Evolutionary conservation across 2,888 invertebrate genomes (phyloP), one percentile per base, ranked within the genome.

Genomic region (Crioceris asparagi): DNA sequence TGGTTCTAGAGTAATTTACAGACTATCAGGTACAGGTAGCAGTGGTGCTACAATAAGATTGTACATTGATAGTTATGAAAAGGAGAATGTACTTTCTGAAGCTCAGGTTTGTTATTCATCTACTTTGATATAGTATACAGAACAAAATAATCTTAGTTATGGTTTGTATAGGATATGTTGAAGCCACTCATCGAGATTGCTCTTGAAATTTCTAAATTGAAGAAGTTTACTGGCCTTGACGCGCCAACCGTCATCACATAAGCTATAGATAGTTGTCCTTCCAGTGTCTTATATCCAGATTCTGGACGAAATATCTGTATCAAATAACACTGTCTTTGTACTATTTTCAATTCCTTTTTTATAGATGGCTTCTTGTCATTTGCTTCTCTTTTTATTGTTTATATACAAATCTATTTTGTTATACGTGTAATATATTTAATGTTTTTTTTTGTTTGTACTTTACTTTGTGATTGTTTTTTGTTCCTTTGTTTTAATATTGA

Each of bases 11-110:
- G 75, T 98, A 48, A 83, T 99, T 42, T 78, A 86, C 66, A 78
- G 98, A 29, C 73, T 99, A 42, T 96, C 96, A 57, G 98, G 98
- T 14, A 99, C 98, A 1, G 98, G 98, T 45, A 96, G 96, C 60
- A 85, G 87, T 25, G 98, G 98, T 0, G 97, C 98, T 16, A 99
- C 98, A 2, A 86, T 99, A 54, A 77, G 98, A 31, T 61, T 98
- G 35, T 99, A 99, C 65, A 80, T 94, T 44, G 98, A 96, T 63
- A 88, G 91, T 46, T 94, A 91, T 64, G 91, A 93, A 54, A 74
- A 75, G 16, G 78, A 78, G 45, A 75, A 80, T 55, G 75, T 78
- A 8, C 55, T 71, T 7, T 73, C 75, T 1, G 74, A 77, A 52
- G 79, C 82, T 0, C 77, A 79, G 48, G 63, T 65, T 49, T 12